Evolutionary conservation across 2,797 vertebrate species (phyloP), one percentile per base, ranked within the genome.

Genomic region (Notoglanidium macrostoma): DNA sequence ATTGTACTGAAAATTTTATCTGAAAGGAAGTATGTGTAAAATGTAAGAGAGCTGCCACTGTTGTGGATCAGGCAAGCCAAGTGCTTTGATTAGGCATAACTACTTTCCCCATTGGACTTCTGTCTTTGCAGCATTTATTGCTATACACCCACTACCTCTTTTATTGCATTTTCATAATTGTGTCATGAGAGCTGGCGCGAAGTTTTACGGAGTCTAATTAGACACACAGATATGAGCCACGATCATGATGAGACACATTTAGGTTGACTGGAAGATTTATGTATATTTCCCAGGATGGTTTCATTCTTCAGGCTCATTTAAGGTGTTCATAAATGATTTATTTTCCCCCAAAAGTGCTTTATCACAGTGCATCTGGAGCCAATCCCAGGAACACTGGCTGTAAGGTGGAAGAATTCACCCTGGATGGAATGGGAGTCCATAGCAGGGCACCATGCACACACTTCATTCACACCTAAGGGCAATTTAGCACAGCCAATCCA

Each of bases 181-280:
- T 81, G 85, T 77, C 85, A 73, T 49, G 59, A 81, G 78, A 81
- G 61, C 21, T 63, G 44, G 84, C 59, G 67, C 1, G 11, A 65
- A 77, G n/a, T 72, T 70, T 35, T 61, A 49, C 44, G 76, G 29
- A 65, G n/a, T 82, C 86, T 87, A 87, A 73, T 87, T 87, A 87
- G 68, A 40, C 40, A 76, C 55, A 70, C 26, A 80, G 51, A 57
- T 70, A 70, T 74, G n/a, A 82, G n/a, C 55, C 79, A 35, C 8
- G 29, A 61, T 82, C 40, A 83, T 74, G 35, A 87, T 82, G 68
- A 63, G 68, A 73, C 70, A 82, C 70, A 74, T 83, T 87, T 87
- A 82, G 55, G 78, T 73, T 87, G 61, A 26, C 55, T 82, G 44
- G 78, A 86, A 86, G 51, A 78, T 70, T 70, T 82, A 83, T 83